phyloP scores from a whole-genome alignment of 2,888 invertebrate species.

The Megastigmus dorsalis region DNA sequence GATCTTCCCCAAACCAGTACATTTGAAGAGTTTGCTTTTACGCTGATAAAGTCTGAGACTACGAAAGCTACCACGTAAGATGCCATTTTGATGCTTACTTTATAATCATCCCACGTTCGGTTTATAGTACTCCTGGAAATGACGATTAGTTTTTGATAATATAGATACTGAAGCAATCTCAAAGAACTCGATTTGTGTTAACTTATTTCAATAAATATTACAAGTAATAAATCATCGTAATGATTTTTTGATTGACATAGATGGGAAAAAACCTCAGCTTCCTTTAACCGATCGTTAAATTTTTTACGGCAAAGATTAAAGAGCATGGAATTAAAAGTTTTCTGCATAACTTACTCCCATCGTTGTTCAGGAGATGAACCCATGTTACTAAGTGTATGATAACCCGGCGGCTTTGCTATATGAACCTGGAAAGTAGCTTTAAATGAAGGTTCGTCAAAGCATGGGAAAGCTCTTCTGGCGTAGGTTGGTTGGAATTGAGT shows the following conservation, averaged over 20 bases:
- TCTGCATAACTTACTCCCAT: constrained; percentile 59
- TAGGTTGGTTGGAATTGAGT: constrained; percentile 71
- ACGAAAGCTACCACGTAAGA: constrained; percentile 88
- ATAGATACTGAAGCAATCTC: too few relatives aligned
- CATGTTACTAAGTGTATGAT: constrained; percentile 65
- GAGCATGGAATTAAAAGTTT: too few relatives aligned
- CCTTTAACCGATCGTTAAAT: too few relatives aligned
- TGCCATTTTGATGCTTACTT: constrained; percentile 88
- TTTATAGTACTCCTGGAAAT: constrained; percentile 47
- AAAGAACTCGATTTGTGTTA: too few relatives aligned
- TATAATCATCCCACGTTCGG: constrained; percentile 78
- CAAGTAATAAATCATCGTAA: constrained; percentile 9
- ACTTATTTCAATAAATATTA: constrained; percentile 10
- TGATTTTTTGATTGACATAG: too few relatives aligned
- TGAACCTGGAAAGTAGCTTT: constrained; percentile 64
- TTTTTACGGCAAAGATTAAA: too few relatives aligned
- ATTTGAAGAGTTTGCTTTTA: background rate
- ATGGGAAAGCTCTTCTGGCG: constrained; percentile 84
- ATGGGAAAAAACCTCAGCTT: too few relatives aligned
- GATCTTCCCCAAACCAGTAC: constrained; percentile 38
- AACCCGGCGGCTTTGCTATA: constrained; percentile 59
- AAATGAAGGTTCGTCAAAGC: constrained; percentile 81
- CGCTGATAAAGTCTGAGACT: constrained; percentile 77
- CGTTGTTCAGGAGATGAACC: constrained; percentile 34
- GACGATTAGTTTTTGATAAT: background rate